phyloP scores from a whole-genome alignment of 2,888 invertebrate species.

The Entomobrya multifasciata region DNA sequence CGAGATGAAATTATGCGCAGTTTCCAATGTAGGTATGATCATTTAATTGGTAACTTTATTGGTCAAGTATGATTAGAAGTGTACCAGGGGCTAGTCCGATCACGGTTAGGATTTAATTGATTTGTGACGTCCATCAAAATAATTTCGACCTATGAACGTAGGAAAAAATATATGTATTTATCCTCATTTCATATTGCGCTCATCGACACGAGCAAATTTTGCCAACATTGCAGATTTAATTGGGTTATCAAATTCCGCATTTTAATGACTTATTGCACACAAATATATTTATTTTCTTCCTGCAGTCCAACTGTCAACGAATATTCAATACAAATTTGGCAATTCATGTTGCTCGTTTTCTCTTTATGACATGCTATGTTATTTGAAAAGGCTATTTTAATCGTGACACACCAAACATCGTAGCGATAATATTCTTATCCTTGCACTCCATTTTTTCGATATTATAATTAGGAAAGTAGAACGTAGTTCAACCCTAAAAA shows the following conservation, averaged over 20 bases:
- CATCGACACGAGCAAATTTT: neutral
- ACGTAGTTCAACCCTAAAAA: too few relatives aligned
- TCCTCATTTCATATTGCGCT: neutral
- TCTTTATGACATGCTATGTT: slow-evolving; percentile 16
- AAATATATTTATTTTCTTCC: neutral
- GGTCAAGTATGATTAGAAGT: too few relatives aligned
- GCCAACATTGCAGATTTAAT: slow-evolving; percentile 22
- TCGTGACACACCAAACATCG: neutral
- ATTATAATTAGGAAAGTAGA: too few relatives aligned
- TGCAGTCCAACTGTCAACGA: slow-evolving; percentile 16
- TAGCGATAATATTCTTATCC: too few relatives aligned
- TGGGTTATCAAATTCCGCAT: slow-evolving; percentile 44
- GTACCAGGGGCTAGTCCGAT: too few relatives aligned
- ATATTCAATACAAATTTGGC: neutral
- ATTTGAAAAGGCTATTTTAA: neutral
- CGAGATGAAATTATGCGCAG: too few relatives aligned
- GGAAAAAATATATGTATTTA: neutral
- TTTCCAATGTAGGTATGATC: too few relatives aligned
- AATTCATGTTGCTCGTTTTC: slow-evolving; percentile 17
- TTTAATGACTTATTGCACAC: neutral
- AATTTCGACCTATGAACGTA: neutral
- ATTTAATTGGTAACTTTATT: too few relatives aligned
- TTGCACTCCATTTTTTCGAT: too few relatives aligned
- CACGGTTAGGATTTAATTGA: too few relatives aligned
- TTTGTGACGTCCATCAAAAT: neutral